Percentiles rank a stretch among this genome's conserved stretches.
Evolutionary conservation across 1,140 invertebrate species (phyloP).

Genomic region (Caenorhabditis inopinata): DNA sequence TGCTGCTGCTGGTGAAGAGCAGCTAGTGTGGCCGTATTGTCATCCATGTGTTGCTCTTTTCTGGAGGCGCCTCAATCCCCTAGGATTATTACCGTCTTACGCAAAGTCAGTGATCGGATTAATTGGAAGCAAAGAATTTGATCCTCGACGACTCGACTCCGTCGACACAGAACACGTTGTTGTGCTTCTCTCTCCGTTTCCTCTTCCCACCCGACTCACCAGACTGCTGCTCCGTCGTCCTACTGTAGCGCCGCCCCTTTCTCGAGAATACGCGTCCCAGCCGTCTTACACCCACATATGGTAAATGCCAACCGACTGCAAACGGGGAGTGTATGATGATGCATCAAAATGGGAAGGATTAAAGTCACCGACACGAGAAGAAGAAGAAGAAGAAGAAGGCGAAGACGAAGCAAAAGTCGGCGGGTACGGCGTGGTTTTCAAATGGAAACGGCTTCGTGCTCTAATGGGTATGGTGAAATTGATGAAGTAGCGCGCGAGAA

Average conservation of each 20-base stretch:
- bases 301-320: slow-evolving; percentile 21
- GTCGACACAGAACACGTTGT: background rate
- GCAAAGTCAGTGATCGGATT: slow-evolving; percentile 28
- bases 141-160: slow-evolving; percentile 3
- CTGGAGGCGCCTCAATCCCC: slow-evolving; percentile 11
- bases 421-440: background rate
- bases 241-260: slow-evolving; percentile 20
- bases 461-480: background rate
- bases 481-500: slow-evolving; percentile 11
- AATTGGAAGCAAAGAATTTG: slow-evolving; percentile 27
- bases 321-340: slow-evolving; percentile 1
- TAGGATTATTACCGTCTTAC: slow-evolving; percentile 28
- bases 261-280: no score
- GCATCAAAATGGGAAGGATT: slow-evolving; percentile 20
- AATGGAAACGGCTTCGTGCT: background rate
- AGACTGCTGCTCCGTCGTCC: background rate
- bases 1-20: slow-evolving; percentile 12
- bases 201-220: background rate
- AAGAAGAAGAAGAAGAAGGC: background rate
- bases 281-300: background rate
- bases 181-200: background rate
- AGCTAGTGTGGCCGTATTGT: slow-evolving; percentile 18
- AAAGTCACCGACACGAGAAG: slow-evolving; percentile 3
- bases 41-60: slow-evolving; percentile 28
- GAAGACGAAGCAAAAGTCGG: no score